Base-by-base conservation (phyloP, 2,113 vertebrate species). In the Melanotaenia duboulayi region DNA sequence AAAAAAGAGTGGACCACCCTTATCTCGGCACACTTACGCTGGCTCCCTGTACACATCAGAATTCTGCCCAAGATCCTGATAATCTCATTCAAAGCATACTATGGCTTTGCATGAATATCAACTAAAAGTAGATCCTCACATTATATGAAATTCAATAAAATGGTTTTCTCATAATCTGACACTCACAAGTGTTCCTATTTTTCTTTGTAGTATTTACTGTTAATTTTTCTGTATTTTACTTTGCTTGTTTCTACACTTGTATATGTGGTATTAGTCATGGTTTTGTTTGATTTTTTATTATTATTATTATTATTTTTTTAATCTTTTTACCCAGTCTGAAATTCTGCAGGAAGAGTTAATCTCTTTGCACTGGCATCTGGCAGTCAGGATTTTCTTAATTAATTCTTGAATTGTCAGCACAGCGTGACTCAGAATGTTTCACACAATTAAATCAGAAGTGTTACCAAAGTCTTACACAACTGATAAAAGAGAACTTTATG, bases 391-490 rank as follows among this genome's bases (percentile, higher is more conserved):
- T 46, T 28, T 28, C 28, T 28, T 3, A 28, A 6, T 28, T 6
- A 28, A 4, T 28, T 28, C 28, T 28, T 28, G 28, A 28, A 6
- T 28, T 28, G 3, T 3, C 28, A 28, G 28, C 28, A 28, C 28
- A 28, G 19, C 13, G 13, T 49, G 25, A 67, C 39, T 22, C 39
- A 56, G 46, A 17, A 66, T 19, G 49, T 71, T 64, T 69, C 23
- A 49, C 56, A 70, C 37, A 69, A 61, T 74, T 82, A 23, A 80
- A 85, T 81, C 76, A 71, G 68, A 78, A 39, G 62, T 37, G 40
- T 20, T 57, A 28, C 28, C 17, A 74, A 37, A 35, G 25, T 23
- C 37, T 69, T 19, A 50, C 39, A 32, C 16, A 42, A 23, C 40
- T 37, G 51, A 83, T 74, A 79, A 80, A 82, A n/a, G 24, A 46